A percentile compares a stretch with the other conserved stretches of the same genome.
phyloP scores from a whole-genome alignment of 2,113 vertebrate genomes.

The Heterotis niloticus region DNA sequence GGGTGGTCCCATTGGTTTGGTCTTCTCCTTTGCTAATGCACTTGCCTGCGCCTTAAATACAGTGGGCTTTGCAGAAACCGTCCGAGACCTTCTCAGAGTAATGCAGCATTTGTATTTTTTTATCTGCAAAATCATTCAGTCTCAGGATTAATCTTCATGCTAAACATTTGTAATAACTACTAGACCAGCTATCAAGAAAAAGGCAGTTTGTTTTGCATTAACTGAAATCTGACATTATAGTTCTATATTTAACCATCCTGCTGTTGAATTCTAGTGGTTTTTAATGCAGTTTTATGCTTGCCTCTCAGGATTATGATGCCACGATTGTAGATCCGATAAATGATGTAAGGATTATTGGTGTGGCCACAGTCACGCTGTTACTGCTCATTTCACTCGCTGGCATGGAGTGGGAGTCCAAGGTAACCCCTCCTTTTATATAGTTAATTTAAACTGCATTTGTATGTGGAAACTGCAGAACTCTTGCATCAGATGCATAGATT shows the following conservation, averaged over 20 bases:
- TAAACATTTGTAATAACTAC: too few species aligned
- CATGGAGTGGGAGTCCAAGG: slow-evolving; percentile 69
- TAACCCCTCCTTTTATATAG: slow-evolving; percentile 33
- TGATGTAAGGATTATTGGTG: slow-evolving; percentile 57
- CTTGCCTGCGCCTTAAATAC: slow-evolving; percentile 63
- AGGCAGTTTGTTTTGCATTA: too few species aligned
- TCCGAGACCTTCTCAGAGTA: slow-evolving; percentile 58
- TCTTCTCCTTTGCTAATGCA: slow-evolving; percentile 63
- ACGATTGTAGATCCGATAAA: slow-evolving; percentile 52
- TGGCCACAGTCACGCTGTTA: slow-evolving; percentile 57
- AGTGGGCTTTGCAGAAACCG: slow-evolving; percentile 62
- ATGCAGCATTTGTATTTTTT: background rate
- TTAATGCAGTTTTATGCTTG: background rate
- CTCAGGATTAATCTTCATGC: too few species aligned
- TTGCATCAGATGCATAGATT: too few species aligned
- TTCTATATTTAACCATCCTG: background rate
- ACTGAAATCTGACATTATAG: background rate
- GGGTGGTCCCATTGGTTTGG: slow-evolving; percentile 57
- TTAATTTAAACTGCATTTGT: too few species aligned
- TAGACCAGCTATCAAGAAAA: too few species aligned
- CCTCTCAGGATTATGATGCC: slow-evolving; percentile 49
- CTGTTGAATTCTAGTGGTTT: background rate
- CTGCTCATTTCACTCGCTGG: slow-evolving; percentile 60
- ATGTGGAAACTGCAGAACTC: too few species aligned
- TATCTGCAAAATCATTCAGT: background rate